Conservation (phyloP, 2,888 invertebrate species). For the Villa cingulata region DNA sequence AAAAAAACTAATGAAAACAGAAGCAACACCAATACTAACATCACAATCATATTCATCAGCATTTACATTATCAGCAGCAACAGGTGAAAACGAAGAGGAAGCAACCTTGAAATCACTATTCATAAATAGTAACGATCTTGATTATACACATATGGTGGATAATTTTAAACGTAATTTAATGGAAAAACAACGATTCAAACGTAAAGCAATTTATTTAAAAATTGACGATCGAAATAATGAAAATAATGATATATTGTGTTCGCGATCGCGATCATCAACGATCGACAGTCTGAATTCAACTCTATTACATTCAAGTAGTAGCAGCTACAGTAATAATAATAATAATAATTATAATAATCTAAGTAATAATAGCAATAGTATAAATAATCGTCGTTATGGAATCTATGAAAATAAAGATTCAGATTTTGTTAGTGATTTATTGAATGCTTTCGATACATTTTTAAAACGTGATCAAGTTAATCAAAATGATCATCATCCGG, state of each 20-base stretch:
- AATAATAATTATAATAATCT: not conserved
- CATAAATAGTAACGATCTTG: conserved; percentile 5
- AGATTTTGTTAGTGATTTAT: conserved; percentile 27
- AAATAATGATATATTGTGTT: no score
- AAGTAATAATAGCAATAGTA: not conserved
- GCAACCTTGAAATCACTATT: conserved; percentile 7
- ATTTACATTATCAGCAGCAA: not conserved
- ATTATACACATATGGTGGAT: conserved; percentile 20
- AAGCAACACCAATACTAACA: no score
- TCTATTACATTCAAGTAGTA: conserved; percentile 1
- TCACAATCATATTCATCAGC: not conserved
- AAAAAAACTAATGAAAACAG: not conserved
- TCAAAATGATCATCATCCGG: not conserved
- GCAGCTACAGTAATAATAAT: not conserved
- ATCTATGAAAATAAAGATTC: conserved; percentile 26
- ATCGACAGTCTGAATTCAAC: conserved; percentile 1
- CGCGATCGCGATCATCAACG: not conserved
- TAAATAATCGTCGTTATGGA: conserved; percentile 18
- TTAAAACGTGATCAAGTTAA: conserved; percentile 13
- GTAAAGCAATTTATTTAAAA: conserved; percentile 22
- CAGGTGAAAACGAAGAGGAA: conserved; percentile 3
- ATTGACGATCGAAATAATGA: conserved; percentile 12
- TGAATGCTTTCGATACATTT: conserved; percentile 22
- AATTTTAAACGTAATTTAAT: conserved; percentile 29
- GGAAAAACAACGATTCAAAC: conserved; percentile 20